phyloP scores from a whole-genome alignment of 2,113 vertebrate genomes.

The Oreochromis spilurus region DNA sequence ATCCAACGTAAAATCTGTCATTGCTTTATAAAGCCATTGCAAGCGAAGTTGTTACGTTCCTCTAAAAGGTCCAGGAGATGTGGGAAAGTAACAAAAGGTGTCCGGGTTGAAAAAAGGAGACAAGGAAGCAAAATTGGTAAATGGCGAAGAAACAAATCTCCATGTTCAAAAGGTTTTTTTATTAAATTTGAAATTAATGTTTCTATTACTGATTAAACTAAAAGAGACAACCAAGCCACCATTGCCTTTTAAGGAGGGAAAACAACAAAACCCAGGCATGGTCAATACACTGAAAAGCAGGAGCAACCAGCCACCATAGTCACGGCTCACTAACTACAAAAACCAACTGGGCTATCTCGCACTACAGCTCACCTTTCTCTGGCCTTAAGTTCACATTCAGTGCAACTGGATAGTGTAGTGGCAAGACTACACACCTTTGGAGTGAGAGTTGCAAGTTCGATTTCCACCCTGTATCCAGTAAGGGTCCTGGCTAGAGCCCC shows the following conservation, averaged over 20 bases:
- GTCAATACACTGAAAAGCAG: background rate
- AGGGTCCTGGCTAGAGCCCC: background rate
- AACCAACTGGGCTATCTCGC: background rate
- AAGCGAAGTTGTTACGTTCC: background rate
- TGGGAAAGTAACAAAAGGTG: background rate
- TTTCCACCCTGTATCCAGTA: background rate
- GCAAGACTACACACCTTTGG: background rate
- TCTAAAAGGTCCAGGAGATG: background rate
- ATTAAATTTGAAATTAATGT: background rate
- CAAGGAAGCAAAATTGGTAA: background rate
- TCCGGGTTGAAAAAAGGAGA: background rate
- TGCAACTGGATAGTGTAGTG: background rate
- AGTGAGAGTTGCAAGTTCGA: rapidly evolving
- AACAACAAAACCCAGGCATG: background rate
- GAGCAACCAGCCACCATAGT: background rate
- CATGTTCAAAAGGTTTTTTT: background rate
- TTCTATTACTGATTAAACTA: background rate
- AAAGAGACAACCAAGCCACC: background rate
- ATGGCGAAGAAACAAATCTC: background rate
- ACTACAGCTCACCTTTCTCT: background rate
- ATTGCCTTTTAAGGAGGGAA: background rate
- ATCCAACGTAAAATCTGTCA: rapidly evolving
- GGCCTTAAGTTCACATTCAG: background rate
- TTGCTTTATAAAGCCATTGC: background rate
- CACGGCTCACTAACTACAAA: background rate